These are phyloP conservation scores for Sceloporus undulatus DNA, from an alignment of 2,113 vertebrate species.

Conservation along the genomic window DNA sequence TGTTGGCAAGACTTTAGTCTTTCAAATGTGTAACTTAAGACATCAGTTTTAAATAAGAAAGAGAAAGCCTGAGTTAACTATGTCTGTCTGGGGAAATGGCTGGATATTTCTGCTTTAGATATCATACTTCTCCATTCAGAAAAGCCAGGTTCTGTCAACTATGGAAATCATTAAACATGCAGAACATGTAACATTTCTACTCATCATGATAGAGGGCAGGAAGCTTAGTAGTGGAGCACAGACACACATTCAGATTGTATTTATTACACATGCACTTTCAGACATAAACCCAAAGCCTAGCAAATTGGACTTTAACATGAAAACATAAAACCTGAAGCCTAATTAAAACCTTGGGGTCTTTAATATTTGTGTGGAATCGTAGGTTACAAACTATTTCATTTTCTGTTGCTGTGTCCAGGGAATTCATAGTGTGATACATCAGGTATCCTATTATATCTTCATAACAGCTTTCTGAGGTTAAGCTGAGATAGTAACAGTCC, in stretches of 20 bases:
- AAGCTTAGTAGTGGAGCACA: not conserved
- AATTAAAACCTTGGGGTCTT: not conserved
- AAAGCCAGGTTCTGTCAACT: not conserved
- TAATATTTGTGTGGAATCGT: not conserved
- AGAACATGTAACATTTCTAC: not conserved
- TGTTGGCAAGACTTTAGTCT: not conserved
- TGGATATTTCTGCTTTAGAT: not conserved
- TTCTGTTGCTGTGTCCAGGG: not conserved
- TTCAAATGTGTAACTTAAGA: not conserved
- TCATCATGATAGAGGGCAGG: not conserved
- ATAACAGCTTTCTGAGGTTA: not conserved
- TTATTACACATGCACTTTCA: not conserved
- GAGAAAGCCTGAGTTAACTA: not conserved
- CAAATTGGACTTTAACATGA: not conserved
- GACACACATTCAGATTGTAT: not conserved
- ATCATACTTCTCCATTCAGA: not conserved
- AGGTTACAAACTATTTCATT: not conserved
- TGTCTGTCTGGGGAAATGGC: not conserved
- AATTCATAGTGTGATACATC: not conserved
- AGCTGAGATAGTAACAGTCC: not conserved
- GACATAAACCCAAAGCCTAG: not conserved
- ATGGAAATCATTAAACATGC: not conserved
- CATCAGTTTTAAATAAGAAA: not conserved
- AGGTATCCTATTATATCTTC: not conserved
- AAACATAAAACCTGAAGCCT: not conserved